phyloP scores from a whole-genome alignment of 1,140 invertebrate genomes.

The Brachionus asplanchnoidis region DNA sequence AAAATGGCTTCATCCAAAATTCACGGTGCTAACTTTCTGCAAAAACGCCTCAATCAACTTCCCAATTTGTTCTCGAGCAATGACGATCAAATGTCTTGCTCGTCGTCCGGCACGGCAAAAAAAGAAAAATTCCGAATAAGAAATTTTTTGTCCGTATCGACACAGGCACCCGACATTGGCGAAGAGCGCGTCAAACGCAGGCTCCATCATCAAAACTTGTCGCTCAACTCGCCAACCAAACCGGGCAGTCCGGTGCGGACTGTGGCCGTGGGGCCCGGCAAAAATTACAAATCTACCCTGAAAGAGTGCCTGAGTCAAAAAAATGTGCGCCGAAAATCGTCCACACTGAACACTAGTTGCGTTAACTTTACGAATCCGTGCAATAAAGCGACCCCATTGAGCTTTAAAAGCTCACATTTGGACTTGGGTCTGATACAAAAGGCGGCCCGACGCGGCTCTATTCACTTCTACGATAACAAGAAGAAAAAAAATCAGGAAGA shows the following conservation, averaged over 20 bases:
- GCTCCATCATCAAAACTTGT: background rate
- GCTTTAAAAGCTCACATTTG: background rate
- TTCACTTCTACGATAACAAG: slow-evolving; percentile 20
- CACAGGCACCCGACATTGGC: background rate
- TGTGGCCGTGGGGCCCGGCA: background rate
- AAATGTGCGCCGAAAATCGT: slow-evolving; percentile 22
- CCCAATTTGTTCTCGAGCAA: background rate
- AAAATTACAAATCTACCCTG: background rate
- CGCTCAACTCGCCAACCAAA: background rate
- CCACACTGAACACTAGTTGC: background rate
- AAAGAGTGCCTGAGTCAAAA: slow-evolving; percentile 9
- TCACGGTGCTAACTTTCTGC: slow-evolving; percentile 15
- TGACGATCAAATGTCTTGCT: background rate
- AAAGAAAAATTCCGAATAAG: background rate
- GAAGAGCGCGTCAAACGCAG: background rate
- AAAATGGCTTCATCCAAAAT: background rate
- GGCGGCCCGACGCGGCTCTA: background rate
- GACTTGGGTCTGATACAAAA: background rate
- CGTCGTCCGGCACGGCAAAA: background rate
- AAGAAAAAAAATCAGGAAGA: background rate
- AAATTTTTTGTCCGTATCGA: background rate
- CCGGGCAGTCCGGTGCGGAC: background rate
- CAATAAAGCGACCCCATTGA: background rate
- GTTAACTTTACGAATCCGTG: background rate
- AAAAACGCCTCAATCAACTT: slow-evolving; percentile 13